Conservation (phyloP, 2,113 vertebrate species). For the Megaceryle maxima region DNA sequence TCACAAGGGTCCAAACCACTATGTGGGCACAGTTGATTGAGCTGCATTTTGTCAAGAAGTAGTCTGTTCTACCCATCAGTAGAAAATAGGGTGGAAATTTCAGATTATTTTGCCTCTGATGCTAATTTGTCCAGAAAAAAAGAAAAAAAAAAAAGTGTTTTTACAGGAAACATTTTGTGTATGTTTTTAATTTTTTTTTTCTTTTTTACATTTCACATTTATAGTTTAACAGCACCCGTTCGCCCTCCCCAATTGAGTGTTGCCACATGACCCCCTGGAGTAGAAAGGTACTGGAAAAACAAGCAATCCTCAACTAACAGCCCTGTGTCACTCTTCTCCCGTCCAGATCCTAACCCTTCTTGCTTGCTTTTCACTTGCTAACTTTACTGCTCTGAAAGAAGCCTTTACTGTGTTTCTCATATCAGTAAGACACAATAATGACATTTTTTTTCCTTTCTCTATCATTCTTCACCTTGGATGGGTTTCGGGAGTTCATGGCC, state of each 20-base stretch:
- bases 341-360: slow-evolving; percentile 58
- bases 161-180: slow-evolving; percentile 43
- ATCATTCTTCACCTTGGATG: neutral
- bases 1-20: neutral
- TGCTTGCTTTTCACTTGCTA: slow-evolving; percentile 68
- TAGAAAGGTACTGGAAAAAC: slow-evolving; percentile 93
- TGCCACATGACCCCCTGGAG: slow-evolving; percentile 97
- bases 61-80: neutral
- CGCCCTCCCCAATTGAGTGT: slow-evolving; percentile 94
- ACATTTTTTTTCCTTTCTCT: neutral
- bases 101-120: neutral
- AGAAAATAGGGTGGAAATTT: neutral
- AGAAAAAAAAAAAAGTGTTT: neutral
- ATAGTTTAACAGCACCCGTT: slow-evolving; percentile 92
- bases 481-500: slow-evolving; percentile 3
- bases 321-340: slow-evolving; percentile 62
- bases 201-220: slow-evolving; percentile 80
- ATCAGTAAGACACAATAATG: neutral
- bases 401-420: neutral
- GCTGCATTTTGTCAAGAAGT: neutral
- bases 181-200: slow-evolving; percentile 74
- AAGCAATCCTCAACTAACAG: slow-evolving; percentile 65
- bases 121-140: neutral
- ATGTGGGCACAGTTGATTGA: neutral
- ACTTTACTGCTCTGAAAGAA: slow-evolving; percentile 11